Evolutionary conservation across 2,888 invertebrate genomes (phyloP).

Genomic region (Melieria omissa): DNA sequence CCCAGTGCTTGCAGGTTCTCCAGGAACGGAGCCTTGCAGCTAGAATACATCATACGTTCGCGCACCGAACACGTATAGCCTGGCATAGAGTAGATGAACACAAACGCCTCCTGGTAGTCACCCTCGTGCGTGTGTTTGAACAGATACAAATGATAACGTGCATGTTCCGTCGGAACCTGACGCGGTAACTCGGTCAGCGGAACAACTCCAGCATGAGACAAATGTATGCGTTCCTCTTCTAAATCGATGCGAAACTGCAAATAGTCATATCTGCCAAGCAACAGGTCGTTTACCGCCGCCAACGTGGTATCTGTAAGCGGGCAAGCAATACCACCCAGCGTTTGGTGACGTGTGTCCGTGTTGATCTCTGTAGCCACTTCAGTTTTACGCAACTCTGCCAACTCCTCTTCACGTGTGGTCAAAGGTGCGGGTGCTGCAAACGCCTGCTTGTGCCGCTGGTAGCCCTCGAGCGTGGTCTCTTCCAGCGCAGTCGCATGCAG

Average conservation of each 20-base stretch:
- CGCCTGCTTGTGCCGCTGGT: conserved; percentile 80
- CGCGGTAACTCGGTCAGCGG: conserved; percentile 76
- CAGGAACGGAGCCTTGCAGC: conserved; percentile 93
- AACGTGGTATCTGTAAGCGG: conserved; percentile 86
- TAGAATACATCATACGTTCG: conserved; percentile 98
- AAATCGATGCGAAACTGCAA: conserved; percentile 73
- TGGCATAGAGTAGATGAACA: conserved; percentile 99
- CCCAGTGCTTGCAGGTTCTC: conserved; percentile 84
- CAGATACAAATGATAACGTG: conserved; percentile 85
- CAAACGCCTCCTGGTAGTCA: conserved; percentile 85
- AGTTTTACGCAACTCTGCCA: conserved; percentile 80
- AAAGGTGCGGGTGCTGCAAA: conserved; percentile 89
- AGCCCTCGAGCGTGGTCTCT: conserved; percentile 85
- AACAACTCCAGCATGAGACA: conserved; percentile 77
- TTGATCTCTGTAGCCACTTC: conserved; percentile 80
- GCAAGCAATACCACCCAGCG: conserved; percentile 89
- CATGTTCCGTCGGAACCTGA: conserved; percentile 81
- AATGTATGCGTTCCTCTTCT: conserved; percentile 84
- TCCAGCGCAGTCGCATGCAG: conserved; percentile 87
- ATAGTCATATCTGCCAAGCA: conserved; percentile 83
- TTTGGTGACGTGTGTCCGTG: conserved; percentile 87
- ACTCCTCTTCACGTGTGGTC: conserved; percentile 86
- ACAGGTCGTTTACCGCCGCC: conserved; percentile 79
- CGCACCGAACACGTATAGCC: conserved; percentile 96
- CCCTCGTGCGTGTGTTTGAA: conserved; percentile 95